These are phyloP conservation scores for Vipera latastei DNA, from an alignment of 2,797 vertebrate species.

Conservation along the genomic window DNA sequence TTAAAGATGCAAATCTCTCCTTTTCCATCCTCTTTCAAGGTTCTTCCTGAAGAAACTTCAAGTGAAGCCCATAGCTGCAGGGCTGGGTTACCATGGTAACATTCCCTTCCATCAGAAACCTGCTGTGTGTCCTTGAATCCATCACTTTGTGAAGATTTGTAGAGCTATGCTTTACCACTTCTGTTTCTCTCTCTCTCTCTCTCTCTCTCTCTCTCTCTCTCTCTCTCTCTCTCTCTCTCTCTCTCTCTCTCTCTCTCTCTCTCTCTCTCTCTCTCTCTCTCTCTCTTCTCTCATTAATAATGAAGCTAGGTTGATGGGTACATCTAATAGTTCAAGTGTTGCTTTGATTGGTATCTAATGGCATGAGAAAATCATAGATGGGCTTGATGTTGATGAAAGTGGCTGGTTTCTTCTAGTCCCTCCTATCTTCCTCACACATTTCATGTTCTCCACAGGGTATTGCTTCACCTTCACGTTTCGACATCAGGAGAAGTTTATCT, in stretches of 20 bases:
- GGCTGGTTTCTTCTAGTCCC: not conserved
- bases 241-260: constrained; percentile 22
- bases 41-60: constrained; percentile 68
- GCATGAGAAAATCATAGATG: not conserved
- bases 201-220: not conserved
- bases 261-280: not conserved
- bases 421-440: not conserved
- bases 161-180: not conserved
- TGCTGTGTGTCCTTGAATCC: constrained; percentile 62
- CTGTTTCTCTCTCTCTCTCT: not conserved
- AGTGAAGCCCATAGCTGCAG: constrained; percentile 68
- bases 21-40: constrained; percentile 68
- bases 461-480: not conserved
- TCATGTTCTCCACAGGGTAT: not conserved
- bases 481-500: not conserved
- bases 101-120: constrained; percentile 72
- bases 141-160: constrained; percentile 63
- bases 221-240: constrained; percentile 25
- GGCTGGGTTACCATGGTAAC: constrained; percentile 86
- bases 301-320: not conserved
- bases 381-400: not conserved
- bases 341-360: not conserved
- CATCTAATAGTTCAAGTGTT: not conserved
- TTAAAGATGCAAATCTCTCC: constrained; percentile 74
- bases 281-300: constrained; percentile 53